These are phyloP conservation scores for Lamellibrachia luymesi DNA, from an alignment of 1,140 invertebrate genomes.

Conservation along the genomic window DNA sequence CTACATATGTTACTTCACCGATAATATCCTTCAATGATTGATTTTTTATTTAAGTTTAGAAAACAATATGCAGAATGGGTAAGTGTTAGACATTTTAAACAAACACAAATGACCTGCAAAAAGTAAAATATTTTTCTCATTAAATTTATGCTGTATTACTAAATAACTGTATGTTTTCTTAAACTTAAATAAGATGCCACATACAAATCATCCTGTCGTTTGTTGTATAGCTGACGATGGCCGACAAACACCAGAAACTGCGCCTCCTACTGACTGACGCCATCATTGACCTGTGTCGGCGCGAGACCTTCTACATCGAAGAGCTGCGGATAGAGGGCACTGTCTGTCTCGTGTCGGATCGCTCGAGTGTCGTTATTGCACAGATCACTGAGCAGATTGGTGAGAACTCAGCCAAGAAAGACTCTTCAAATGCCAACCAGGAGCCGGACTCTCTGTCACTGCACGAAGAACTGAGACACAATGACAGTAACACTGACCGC, in stretches of 20 bases:
- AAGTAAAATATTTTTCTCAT: too few species aligned
- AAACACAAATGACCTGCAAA: too few species aligned
- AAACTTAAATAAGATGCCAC: too few species aligned
- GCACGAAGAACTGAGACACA: not conserved
- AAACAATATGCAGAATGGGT: too few species aligned
- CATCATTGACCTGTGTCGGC: conserved; percentile 27
- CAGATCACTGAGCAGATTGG: conserved; percentile 28
- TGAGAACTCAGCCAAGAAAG: not conserved
- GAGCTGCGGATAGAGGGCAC: conserved; percentile 29
- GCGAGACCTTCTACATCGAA: conserved; percentile 27
- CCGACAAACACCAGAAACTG: conserved; percentile 17
- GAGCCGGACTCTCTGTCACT: not conserved
- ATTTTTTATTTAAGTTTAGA: too few species aligned
- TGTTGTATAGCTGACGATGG: not conserved
- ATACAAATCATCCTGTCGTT: not conserved
- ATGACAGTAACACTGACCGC: not conserved
- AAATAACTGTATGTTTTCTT: too few species aligned
- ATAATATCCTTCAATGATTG: too few species aligned
- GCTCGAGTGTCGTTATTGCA: conserved; percentile 24
- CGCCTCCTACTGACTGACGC: conserved; percentile 22
- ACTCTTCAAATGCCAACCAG: not conserved
- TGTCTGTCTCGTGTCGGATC: conserved; percentile 27
- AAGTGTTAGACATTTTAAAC: too few species aligned
- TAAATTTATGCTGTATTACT: too few species aligned
- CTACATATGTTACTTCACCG: too few species aligned